phyloP scores from a whole-genome alignment of 2,797 vertebrate genomes.

The Picus viridis region DNA sequence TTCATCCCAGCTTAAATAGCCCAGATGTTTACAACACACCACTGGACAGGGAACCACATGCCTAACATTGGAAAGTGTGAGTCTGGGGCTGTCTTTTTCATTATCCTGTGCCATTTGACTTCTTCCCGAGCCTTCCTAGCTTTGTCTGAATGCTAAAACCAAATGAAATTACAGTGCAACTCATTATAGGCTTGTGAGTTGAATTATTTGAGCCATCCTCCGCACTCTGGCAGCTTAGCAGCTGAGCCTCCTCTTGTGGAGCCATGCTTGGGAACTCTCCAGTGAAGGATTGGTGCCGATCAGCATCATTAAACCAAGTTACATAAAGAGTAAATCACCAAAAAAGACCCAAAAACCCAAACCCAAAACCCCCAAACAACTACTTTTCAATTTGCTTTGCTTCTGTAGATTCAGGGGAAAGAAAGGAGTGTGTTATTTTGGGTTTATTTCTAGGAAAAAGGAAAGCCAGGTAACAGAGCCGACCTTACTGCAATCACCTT shows the following conservation, averaged over 20 bases:
- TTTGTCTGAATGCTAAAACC: background rate
- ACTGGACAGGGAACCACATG: background rate
- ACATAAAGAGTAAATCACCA: background rate
- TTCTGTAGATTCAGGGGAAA: background rate
- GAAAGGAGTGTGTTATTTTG: background rate
- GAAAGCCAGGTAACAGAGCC: background rate
- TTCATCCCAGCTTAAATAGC: background rate
- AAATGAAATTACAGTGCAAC: background rate
- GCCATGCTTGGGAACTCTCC: background rate
- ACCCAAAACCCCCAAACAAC: background rate
- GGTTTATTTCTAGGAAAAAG: background rate
- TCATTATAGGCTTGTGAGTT: background rate
- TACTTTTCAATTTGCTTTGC: background rate
- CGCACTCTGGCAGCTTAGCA: background rate
- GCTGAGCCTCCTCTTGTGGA: background rate
- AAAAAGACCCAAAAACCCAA: too few relatives aligned
- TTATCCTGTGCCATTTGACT: background rate
- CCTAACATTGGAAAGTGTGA: accelerated
- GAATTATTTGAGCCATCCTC: background rate
- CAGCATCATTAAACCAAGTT: background rate
- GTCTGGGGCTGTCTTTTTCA: background rate
- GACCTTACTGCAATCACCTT: background rate
- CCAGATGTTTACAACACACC: background rate
- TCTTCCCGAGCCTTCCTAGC: background rate
- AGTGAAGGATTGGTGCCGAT: background rate